Percentiles rank a stretch among this genome's conserved stretches.
phyloP scores from a whole-genome alignment of 2,888 invertebrate species.

The Hanleya hanleyi region DNA sequence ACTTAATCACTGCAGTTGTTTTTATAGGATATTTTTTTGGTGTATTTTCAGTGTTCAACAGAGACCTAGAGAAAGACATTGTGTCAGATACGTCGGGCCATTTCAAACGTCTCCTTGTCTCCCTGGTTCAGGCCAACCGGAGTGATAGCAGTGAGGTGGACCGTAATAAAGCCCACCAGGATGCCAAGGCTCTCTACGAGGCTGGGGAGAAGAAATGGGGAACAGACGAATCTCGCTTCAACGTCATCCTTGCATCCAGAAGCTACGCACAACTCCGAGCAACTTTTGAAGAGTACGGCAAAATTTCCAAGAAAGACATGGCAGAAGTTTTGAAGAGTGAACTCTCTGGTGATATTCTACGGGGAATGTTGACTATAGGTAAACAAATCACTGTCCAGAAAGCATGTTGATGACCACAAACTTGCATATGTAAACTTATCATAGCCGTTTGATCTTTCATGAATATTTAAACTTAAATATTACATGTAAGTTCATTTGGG shows the following conservation, averaged over 20 bases:
- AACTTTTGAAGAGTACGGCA: constrained; percentile 84
- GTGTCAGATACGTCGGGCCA: constrained; percentile 72
- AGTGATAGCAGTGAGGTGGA: constrained; percentile 76
- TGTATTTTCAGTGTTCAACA: constrained; percentile 67
- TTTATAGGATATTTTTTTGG: no score
- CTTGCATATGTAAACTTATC: no score
- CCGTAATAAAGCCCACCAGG: constrained; percentile 70
- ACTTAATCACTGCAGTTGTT: no score
- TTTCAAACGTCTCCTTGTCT: constrained; percentile 70
- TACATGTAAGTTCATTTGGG: no score
- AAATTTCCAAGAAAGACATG: constrained; percentile 80
- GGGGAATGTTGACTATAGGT: constrained; percentile 72
- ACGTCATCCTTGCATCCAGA: constrained; percentile 69
- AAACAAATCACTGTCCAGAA: constrained; percentile 21
- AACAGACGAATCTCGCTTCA: constrained; percentile 72
- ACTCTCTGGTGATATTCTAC: constrained; percentile 70
- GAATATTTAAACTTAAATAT: no score
- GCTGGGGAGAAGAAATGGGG: constrained; percentile 73
- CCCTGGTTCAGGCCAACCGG: constrained; percentile 73
- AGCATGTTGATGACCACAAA: no score
- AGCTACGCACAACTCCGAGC: constrained; percentile 85
- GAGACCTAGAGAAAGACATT: constrained; percentile 72
- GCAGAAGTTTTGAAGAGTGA: constrained; percentile 71
- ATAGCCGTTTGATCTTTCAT: no score
- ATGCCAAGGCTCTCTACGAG: constrained; percentile 65